These are phyloP conservation scores for Eidolon dupreanum DNA, from an alignment of 2,797 vertebrate genomes.

Conservation along the genomic window DNA sequence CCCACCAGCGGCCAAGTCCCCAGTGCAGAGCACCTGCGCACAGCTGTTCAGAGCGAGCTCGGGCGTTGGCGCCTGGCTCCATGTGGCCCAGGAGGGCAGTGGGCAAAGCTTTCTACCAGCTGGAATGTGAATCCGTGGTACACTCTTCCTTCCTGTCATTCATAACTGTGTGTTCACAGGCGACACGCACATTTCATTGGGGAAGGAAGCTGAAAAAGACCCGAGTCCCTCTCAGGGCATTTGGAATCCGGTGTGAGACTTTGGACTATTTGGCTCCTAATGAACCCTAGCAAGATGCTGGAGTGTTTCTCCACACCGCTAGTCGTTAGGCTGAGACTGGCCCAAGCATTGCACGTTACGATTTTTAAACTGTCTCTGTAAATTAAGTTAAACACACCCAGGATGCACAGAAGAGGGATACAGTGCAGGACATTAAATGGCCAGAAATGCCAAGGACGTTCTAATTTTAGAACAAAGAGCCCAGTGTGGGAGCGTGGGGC, in stretches of 20 bases:
- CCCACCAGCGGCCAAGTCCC: fast-evolving
- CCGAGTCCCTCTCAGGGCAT: neutral
- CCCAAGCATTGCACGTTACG: neutral
- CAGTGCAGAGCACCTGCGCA: fast-evolving
- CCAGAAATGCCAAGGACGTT: neutral
- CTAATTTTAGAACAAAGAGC: constrained; percentile 53
- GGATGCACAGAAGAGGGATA: neutral
- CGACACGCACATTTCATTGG: fast-evolving
- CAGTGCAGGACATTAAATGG: neutral
- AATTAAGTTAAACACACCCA: constrained; percentile 25
- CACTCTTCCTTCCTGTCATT: fast-evolving
- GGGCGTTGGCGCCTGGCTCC: fast-evolving
- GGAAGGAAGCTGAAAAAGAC: neutral
- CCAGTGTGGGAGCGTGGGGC: neutral
- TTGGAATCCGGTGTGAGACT: neutral
- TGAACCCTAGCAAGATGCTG: neutral
- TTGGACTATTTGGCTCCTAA: neutral
- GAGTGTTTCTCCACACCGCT: neutral
- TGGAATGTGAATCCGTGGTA: fast-evolving
- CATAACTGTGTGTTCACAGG: fast-evolving
- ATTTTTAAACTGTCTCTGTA: constrained; percentile 15
- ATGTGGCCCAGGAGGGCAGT: fast-evolving
- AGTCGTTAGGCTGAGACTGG: neutral
- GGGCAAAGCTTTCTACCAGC: fast-evolving
- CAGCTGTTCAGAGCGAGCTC: fast-evolving